These are phyloP conservation scores for Dyspetes luteomarginatus DNA, from an alignment of 2,888 invertebrate species.

Conservation along the genomic window DNA sequence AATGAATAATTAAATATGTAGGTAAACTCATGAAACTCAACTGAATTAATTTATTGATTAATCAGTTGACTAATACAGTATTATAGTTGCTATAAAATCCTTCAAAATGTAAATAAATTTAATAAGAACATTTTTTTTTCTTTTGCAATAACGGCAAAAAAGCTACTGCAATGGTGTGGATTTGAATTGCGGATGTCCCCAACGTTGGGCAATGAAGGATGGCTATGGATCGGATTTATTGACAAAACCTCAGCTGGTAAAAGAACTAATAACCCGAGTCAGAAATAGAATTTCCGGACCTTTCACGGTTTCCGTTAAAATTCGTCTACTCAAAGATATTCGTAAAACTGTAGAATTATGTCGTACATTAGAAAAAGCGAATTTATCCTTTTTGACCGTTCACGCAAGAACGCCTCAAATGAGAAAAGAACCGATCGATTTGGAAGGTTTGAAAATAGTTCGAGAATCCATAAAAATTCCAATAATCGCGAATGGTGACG, in stretches of 20 bases:
- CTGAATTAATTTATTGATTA: too few relatives aligned
- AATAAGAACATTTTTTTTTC: slow-evolving; percentile 35
- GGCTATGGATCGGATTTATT: slow-evolving; percentile 95
- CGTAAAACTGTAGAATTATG: slow-evolving; percentile 91
- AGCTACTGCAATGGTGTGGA: slow-evolving; percentile 95
- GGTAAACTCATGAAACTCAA: too few relatives aligned
- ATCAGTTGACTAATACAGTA: too few relatives aligned
- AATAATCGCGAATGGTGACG: slow-evolving; percentile 96
- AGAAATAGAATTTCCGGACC: slow-evolving; percentile 88
- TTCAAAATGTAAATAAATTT: too few relatives aligned
- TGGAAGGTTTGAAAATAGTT: slow-evolving; percentile 89
- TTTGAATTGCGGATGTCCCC: slow-evolving; percentile 99
- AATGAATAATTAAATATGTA: too few relatives aligned
- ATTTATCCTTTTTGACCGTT: slow-evolving; percentile 94
- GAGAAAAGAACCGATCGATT: slow-evolving; percentile 89
- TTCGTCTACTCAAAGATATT: slow-evolving; percentile 90
- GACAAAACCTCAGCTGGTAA: slow-evolving; percentile 92
- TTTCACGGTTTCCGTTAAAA: slow-evolving; percentile 96
- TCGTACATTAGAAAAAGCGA: slow-evolving; percentile 91
- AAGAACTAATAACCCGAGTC: slow-evolving; percentile 91
- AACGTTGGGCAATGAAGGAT: slow-evolving; percentile 96
- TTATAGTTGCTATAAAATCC: too few relatives aligned
- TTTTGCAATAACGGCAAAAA: slow-evolving; percentile 8
- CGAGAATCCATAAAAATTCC: slow-evolving; percentile 91
- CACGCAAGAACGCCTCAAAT: slow-evolving; percentile 97